phyloP scores from a whole-genome alignment of 2,113 vertebrate species.

The Lepus timidus region DNA sequence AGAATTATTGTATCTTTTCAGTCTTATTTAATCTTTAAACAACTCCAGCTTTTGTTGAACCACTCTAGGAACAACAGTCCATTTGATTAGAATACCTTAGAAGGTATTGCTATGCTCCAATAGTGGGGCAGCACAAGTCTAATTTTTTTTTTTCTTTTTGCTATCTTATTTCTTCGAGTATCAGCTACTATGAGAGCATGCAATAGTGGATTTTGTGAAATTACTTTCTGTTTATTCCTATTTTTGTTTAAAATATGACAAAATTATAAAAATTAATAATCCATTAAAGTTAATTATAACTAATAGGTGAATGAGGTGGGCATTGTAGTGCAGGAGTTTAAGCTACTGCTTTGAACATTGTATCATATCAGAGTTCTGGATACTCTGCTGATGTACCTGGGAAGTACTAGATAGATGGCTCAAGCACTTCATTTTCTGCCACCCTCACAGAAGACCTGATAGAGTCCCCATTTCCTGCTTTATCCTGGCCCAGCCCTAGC shows the following conservation, averaged over 20 bases:
- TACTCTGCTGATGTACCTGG: too few relatives aligned
- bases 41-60: not conserved
- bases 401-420: too few relatives aligned
- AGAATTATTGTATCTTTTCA: slow-evolving; percentile 3
- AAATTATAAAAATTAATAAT: too few relatives aligned
- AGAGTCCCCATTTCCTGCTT: too few relatives aligned
- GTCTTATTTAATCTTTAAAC: not conserved
- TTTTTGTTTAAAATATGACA: not conserved
- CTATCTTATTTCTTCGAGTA: not conserved
- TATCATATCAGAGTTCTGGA: too few relatives aligned
- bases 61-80: not conserved
- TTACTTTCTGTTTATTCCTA: slow-evolving; percentile 19
- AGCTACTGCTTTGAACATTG: too few relatives aligned
- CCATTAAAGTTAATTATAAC: not conserved
- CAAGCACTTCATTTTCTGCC: too few relatives aligned
- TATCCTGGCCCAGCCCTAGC: too few relatives aligned
- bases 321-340: too few relatives aligned
- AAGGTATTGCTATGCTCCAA: not conserved
- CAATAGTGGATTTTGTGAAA: not conserved
- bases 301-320: too few relatives aligned
- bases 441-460: too few relatives aligned
- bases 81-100: not conserved
- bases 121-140: not conserved
- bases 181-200: not conserved
- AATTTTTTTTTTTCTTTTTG: not conserved